Percentiles rank a stretch among this genome's conserved stretches.
Evolutionary conservation across 2,888 invertebrate species (phyloP).

Genomic region (Liposcelis brunnea): DNA sequence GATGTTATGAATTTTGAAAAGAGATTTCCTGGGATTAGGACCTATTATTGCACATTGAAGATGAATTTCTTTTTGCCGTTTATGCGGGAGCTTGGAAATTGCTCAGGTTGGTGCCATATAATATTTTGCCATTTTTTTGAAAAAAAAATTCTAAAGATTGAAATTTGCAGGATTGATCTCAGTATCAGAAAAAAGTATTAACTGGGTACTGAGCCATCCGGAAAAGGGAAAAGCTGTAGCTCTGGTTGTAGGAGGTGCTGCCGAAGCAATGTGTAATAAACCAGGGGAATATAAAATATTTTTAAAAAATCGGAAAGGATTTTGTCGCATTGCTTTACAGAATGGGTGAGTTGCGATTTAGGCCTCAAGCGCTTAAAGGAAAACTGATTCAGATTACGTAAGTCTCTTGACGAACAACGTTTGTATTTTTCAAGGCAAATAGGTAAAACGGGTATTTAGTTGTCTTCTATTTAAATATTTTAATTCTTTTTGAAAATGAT

Average conservation of each 20-base stretch:
- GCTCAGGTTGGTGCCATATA: no score
- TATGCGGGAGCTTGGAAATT: constrained; percentile 39
- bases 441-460: not conserved
- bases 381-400: no score
- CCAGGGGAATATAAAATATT: constrained; percentile 58
- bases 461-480: not conserved
- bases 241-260: constrained; percentile 76
- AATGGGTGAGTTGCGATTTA: constrained; percentile 47
- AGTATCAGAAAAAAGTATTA: constrained; percentile 42
- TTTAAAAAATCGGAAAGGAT: constrained; percentile 63
- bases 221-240: constrained; percentile 43
- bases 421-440: no score
- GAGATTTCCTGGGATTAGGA: constrained; percentile 43
- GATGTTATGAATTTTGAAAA: constrained; percentile 36
- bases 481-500: no score
- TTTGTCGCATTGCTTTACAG: constrained; percentile 51
- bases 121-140: no score
- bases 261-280: constrained; percentile 67
- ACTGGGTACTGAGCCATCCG: constrained; percentile 36
- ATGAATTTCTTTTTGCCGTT: constrained; percentile 58
- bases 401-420: no score
- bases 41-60: constrained; percentile 47
- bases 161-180: no score
- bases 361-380: no score
- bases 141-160: no score